phyloP scores from a whole-genome alignment of 2,888 invertebrate genomes.

The Eilema griseolum region DNA sequence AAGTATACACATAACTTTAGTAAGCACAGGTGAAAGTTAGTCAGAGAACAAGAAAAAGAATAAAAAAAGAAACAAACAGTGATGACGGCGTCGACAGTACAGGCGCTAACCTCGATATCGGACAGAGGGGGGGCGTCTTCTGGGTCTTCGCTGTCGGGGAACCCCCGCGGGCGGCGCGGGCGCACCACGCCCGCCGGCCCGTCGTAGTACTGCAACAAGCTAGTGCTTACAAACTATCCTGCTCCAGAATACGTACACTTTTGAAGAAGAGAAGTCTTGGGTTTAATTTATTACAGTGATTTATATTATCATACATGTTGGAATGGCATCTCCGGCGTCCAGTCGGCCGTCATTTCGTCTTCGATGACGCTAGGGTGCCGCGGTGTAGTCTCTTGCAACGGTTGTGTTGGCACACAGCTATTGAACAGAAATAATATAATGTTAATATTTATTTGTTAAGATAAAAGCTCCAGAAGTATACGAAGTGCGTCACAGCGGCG shows the following conservation, averaged over 20 bases:
- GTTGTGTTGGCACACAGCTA: slow-evolving; percentile 48
- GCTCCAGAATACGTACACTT: too few species aligned
- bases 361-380: slow-evolving; percentile 87
- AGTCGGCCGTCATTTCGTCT: slow-evolving; percentile 93
- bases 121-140: slow-evolving; percentile 71
- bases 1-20: slow-evolving; percentile 9
- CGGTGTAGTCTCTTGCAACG: slow-evolving; percentile 53
- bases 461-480: too few species aligned
- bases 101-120: slow-evolving; percentile 63
- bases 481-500: too few species aligned
- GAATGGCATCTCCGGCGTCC: slow-evolving; percentile 97
- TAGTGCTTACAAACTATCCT: background rate
- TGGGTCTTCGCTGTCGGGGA: slow-evolving; percentile 61
- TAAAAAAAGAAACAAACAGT: slow-evolving; percentile 28
- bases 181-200: slow-evolving; percentile 70
- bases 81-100: slow-evolving; percentile 11
- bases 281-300: background rate
- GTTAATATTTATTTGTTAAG: too few species aligned
- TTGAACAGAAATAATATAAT: background rate
- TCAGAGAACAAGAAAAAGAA: slow-evolving; percentile 17
- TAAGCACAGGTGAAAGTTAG: slow-evolving; percentile 15
- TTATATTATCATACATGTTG: slow-evolving; percentile 91
- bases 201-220: slow-evolving; percentile 73
- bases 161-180: slow-evolving; percentile 50
- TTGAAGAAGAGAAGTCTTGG: too few species aligned